These are phyloP conservation scores for Phylloscopus trochilus DNA, from an alignment of 2,113 vertebrate genomes.

Conservation along the genomic window DNA sequence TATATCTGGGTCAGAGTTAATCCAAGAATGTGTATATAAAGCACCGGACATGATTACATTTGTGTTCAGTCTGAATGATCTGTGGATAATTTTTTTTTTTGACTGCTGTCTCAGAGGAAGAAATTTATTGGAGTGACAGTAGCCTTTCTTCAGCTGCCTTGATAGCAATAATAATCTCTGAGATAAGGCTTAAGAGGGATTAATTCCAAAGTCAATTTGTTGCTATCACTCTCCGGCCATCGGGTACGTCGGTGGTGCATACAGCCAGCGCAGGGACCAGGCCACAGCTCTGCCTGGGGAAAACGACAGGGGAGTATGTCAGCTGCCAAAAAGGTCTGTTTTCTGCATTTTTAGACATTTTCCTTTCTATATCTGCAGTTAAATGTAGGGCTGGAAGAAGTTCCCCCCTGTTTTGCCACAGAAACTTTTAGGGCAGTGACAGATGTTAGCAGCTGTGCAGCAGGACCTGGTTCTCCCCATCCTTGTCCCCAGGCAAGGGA, in stretches of 20 bases:
- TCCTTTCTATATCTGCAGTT: neutral
- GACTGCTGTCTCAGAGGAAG: conserved; percentile 2
- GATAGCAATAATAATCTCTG: neutral
- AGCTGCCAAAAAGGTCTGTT: neutral
- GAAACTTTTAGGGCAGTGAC: neutral
- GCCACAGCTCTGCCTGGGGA: neutral
- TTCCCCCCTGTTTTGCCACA: neutral
- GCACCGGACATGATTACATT: neutral
- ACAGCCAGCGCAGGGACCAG: rapidly evolving
- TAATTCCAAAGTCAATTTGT: conserved; percentile 9
- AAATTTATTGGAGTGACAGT: neutral
- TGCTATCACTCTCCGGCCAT: neutral
- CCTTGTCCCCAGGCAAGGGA: neutral
- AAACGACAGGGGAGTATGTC: rapidly evolving
- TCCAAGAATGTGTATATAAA: conserved; percentile 29
- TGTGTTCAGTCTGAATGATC: neutral
- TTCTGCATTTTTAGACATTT: neutral
- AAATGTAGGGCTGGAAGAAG: rapidly evolving
- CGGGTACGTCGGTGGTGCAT: rapidly evolving
- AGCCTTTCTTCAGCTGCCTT: conserved; percentile 25
- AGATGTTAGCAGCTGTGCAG: neutral
- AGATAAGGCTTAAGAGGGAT: neutral
- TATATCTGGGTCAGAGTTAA: conserved; percentile 49
- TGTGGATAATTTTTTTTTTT: neutral
- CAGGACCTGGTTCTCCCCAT: neutral